Conservation (phyloP, 2,888 invertebrate species). For the Eledone cirrhosa region DNA sequence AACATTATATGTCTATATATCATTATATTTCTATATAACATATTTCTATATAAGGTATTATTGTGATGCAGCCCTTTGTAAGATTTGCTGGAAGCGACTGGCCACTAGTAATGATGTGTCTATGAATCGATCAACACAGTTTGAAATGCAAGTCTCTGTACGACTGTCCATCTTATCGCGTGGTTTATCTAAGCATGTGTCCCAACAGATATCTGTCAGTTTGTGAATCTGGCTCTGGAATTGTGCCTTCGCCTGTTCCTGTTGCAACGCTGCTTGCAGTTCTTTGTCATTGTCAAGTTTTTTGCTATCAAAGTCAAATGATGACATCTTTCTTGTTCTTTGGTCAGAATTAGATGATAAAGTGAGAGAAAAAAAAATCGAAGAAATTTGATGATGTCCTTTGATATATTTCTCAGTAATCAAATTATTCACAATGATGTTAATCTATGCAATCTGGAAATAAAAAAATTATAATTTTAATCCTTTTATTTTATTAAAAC, state of each 20-base stretch:
- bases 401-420: too few relatives aligned
- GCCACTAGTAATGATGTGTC: conserved; percentile 90
- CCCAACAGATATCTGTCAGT: conserved; percentile 95
- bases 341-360: too few relatives aligned
- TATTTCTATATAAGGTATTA: background rate
- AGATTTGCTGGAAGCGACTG: conserved; percentile 75
- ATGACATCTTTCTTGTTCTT: background rate
- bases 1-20: too few relatives aligned
- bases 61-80: conserved; percentile 36
- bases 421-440: too few relatives aligned
- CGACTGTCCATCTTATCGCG: conserved; percentile 85
- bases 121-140: conserved; percentile 94
- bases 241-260: conserved; percentile 43
- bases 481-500: too few relatives aligned
- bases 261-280: conserved; percentile 40
- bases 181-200: conserved; percentile 92
- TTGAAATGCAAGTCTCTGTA: conserved; percentile 88
- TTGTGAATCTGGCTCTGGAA: conserved; percentile 77
- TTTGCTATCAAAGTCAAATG: conserved; percentile 1
- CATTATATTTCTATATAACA: too few relatives aligned
- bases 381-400: too few relatives aligned
- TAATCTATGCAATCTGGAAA: too few relatives aligned
- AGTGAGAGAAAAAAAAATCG: too few relatives aligned
- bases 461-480: too few relatives aligned
- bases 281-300: conserved; percentile 39